Conservation (phyloP, 2,113 vertebrate genomes). For the Accipiter cooperii region DNA sequence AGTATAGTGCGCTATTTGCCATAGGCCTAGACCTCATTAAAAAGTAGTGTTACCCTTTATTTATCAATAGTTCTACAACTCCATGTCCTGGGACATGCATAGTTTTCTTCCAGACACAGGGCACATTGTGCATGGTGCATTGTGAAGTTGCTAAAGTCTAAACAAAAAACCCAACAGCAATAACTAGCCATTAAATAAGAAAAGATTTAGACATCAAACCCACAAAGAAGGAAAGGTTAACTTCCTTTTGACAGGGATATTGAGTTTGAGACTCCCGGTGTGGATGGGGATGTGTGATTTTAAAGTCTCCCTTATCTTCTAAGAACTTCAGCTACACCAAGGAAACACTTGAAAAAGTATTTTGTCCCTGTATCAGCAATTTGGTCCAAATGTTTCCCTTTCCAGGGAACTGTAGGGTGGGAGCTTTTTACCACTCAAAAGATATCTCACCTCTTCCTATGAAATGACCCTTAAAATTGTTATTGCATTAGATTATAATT, state of each 20-base stretch:
- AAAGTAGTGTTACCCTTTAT: background rate
- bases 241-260: background rate
- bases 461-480: conserved; percentile 59
- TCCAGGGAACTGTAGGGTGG: background rate
- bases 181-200: background rate
- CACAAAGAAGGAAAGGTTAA: background rate
- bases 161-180: background rate
- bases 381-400: background rate
- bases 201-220: background rate
- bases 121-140: background rate
- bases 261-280: background rate
- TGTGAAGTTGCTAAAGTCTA: background rate
- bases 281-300: background rate
- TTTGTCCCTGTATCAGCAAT: background rate
- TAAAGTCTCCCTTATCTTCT: background rate
- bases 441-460: background rate
- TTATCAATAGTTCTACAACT: background rate
- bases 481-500: conserved; percentile 47
- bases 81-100: fast-evolving
- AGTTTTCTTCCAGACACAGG: background rate
- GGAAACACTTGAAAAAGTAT: background rate
- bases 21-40: background rate
- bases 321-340: background rate
- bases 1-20: background rate
- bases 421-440: background rate